phyloP scores from a whole-genome alignment of 2,797 vertebrate species.

The Florisuga fusca region DNA sequence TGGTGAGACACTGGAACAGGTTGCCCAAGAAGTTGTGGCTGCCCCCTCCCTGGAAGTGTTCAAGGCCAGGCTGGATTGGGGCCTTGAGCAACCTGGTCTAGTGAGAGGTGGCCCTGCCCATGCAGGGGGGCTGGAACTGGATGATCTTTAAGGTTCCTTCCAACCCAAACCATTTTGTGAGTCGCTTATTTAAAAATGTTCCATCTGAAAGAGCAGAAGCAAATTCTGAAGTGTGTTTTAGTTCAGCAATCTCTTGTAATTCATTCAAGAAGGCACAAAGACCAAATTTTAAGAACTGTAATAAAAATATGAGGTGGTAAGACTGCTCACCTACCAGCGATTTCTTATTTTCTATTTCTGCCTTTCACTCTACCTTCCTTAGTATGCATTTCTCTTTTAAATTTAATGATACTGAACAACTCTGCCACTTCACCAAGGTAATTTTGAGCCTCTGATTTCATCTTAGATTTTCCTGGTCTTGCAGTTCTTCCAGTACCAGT shows the following conservation, averaged over 20 bases:
- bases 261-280: neutral
- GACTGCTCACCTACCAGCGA: neutral
- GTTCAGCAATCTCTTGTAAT: neutral
- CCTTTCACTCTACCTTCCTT: neutral
- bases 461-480: neutral
- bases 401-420: slow-evolving; percentile 1
- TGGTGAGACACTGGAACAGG: too few species aligned
- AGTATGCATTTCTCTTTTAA: neutral
- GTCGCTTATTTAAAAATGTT: neutral
- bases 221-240: neutral
- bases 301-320: neutral
- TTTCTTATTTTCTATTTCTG: slow-evolving; percentile 8
- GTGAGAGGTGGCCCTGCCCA: too few species aligned
- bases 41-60: too few species aligned
- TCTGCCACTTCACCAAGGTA: neutral
- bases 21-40: too few species aligned
- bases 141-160: too few species aligned
- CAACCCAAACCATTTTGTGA: neutral
- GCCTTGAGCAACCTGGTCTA: too few species aligned
- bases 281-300: neutral
- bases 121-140: too few species aligned
- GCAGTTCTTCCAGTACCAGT: neutral
- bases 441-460: neutral
- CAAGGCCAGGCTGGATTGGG: too few species aligned
- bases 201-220: neutral